These are phyloP conservation scores for Mesochorus sp. DNA, from an alignment of 2,888 invertebrate species.

Conservation along the genomic window DNA sequence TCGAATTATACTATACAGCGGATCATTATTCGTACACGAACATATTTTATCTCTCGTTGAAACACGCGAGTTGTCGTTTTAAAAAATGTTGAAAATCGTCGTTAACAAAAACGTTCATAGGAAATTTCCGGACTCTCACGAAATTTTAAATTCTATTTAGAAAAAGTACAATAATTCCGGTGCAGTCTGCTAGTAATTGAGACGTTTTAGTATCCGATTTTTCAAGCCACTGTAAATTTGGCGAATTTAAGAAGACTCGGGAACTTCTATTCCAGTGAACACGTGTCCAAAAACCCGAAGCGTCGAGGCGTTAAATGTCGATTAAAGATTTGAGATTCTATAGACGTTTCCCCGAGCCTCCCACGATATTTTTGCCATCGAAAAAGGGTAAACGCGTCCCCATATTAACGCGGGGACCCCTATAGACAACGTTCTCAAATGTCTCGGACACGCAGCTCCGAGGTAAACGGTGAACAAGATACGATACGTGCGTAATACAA, in stretches of 20 bases:
- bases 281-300: constrained; percentile 43
- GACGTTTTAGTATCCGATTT: neutral
- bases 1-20: constrained; percentile 19
- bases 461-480: constrained; percentile 9
- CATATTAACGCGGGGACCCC: constrained; percentile 24
- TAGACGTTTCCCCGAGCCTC: constrained; percentile 43
- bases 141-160: neutral
- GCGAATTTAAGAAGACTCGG: neutral
- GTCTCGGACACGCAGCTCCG: constrained; percentile 50
- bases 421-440: constrained; percentile 59
- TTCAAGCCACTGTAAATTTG: neutral
- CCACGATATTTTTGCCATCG: constrained; percentile 34
- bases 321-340: constrained; percentile 38
- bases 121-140: neutral
- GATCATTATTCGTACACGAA: neutral
- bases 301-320: constrained; percentile 50
- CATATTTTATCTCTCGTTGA: neutral
- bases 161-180: too few relatives aligned
- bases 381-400: constrained; percentile 5
- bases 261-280: constrained; percentile 28
- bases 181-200: neutral
- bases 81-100: neutral
- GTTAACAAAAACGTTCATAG: neutral
- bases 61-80: neutral
- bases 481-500: constrained; percentile 54